A percentile compares a stretch with the other conserved stretches of the same genome.
Evolutionary conservation across 2,888 invertebrate genomes (phyloP).

Genomic region (Patella pellucida): DNA sequence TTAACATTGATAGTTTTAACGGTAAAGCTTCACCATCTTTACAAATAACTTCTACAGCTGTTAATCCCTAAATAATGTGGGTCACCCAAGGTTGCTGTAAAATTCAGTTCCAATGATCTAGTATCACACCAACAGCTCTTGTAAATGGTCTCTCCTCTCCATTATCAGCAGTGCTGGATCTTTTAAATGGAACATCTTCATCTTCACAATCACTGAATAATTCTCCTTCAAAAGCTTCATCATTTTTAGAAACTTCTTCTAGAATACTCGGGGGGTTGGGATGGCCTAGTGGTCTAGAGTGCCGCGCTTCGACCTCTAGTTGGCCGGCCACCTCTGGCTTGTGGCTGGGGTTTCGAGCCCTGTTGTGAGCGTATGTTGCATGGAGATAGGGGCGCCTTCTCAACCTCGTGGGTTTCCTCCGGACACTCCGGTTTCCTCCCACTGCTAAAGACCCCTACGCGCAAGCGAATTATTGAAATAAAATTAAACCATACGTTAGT

Average conservation of each 20-base stretch:
- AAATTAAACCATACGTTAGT: too few relatives aligned
- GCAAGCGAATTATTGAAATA: too few relatives aligned
- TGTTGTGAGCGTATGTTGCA: too few relatives aligned
- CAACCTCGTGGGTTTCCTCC: too few relatives aligned
- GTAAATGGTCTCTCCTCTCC: constrained; percentile 62
- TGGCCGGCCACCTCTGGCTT: too few relatives aligned
- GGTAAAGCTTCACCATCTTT: constrained; percentile 68
- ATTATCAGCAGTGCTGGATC: constrained; percentile 65
- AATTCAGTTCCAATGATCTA: constrained; percentile 65
- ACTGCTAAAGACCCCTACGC: too few relatives aligned
- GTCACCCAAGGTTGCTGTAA: constrained; percentile 73
- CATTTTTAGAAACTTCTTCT: constrained; percentile 75
- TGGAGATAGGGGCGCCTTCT: too few relatives aligned
- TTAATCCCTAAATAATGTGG: constrained; percentile 72
- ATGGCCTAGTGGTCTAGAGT: too few relatives aligned
- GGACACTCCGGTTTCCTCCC: too few relatives aligned
- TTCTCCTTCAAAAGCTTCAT: constrained; percentile 70
- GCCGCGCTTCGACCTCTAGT: too few relatives aligned
- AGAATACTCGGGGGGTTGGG: too few relatives aligned
- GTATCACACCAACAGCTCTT: constrained; percentile 55
- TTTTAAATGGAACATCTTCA: constrained; percentile 58
- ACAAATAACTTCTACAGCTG: constrained; percentile 72
- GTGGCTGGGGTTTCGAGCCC: too few relatives aligned
- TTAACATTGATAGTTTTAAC: constrained; percentile 69
- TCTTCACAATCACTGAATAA: constrained; percentile 58